Conservation (phyloP, 2,888 invertebrate species). For the Drosophila colorata region DNA sequence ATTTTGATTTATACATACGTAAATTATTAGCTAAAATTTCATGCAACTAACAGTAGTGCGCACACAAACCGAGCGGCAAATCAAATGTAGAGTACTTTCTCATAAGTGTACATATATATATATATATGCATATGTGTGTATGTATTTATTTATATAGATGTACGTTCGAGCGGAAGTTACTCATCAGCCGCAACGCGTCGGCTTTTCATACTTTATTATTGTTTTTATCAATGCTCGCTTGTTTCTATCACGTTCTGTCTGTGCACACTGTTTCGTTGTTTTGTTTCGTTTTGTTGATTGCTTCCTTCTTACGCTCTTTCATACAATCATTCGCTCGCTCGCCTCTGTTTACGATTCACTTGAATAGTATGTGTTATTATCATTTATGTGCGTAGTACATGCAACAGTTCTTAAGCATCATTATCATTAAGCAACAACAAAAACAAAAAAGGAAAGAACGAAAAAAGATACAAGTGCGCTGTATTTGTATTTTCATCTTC, state of each 20-base stretch:
- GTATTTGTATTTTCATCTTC: constrained; percentile 10
- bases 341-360: constrained; percentile 46
- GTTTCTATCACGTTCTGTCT: constrained; percentile 18
- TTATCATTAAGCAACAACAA: constrained; percentile 24
- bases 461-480: constrained; percentile 13
- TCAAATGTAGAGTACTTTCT: constrained; percentile 7
- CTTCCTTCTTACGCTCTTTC: constrained; percentile 26
- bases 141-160: constrained; percentile 18
- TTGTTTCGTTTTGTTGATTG: constrained; percentile 53
- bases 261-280: constrained; percentile 39
- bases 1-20: constrained; percentile 67
- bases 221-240: constrained; percentile 52
- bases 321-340: constrained; percentile 30
- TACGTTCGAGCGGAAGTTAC: constrained; percentile 65
- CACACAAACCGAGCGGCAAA: constrained; percentile 34
- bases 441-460: constrained; percentile 7
- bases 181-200: constrained; percentile 52
- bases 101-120: constrained; percentile 23
- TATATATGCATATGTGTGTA: constrained; percentile 21
- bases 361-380: constrained; percentile 34
- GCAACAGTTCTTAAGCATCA: constrained; percentile 9
- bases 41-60: constrained; percentile 54
- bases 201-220: constrained; percentile 4
- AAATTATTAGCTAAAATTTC: constrained; percentile 72
- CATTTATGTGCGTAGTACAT: constrained; percentile 13